Evolutionary conservation across 2,113 vertebrate genomes (phyloP).

Genomic region (Theristicus caerulescens): DNA sequence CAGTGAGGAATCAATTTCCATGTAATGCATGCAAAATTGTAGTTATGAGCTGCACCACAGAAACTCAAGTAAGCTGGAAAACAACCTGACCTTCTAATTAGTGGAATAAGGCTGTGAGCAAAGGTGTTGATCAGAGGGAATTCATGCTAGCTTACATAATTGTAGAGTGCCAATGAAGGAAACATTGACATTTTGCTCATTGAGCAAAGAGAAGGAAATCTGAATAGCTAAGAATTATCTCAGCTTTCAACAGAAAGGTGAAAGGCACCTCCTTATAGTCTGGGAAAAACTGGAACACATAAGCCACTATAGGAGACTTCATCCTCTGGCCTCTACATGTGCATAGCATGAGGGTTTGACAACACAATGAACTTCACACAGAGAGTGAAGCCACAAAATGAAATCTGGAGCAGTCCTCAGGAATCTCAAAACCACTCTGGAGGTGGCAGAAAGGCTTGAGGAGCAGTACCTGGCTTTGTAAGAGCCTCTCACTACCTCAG

Average conservation of each 20-base stretch:
- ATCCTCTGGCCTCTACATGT: fast-evolving
- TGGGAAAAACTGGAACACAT: background rate
- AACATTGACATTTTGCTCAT: background rate
- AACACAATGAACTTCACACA: background rate
- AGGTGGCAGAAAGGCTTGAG: background rate
- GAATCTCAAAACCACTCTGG: background rate
- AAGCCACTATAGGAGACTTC: fast-evolving
- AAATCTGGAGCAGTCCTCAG: background rate
- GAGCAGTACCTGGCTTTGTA: background rate
- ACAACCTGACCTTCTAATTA: background rate
- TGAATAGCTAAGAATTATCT: background rate
- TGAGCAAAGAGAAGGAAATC: background rate
- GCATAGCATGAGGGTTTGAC: background rate
- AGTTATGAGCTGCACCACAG: background rate
- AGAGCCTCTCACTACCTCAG: background rate
- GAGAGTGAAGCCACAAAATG: background rate
- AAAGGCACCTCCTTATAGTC: background rate
- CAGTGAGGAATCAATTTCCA: background rate
- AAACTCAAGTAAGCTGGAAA: background rate
- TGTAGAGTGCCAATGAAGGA: background rate
- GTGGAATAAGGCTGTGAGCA: background rate
- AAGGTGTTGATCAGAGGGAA: background rate
- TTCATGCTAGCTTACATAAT: background rate
- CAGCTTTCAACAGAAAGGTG: background rate
- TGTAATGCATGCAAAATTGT: background rate